phyloP scores from a whole-genome alignment of 2,888 invertebrate genomes.

The Entomobrya proxima region DNA sequence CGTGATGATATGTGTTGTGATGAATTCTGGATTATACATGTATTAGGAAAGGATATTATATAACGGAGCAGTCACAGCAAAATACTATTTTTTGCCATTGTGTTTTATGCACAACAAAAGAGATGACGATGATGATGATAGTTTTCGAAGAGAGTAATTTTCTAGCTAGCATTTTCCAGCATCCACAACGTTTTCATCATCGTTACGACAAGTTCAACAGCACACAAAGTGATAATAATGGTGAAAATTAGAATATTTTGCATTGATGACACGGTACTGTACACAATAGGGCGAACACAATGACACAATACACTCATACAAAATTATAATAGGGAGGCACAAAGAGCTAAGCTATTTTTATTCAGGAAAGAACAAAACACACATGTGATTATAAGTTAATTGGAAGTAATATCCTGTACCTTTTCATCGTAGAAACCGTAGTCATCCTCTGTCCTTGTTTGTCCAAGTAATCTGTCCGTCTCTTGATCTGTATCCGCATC shows the following conservation, averaged over 20 bases:
- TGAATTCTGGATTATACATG: background rate
- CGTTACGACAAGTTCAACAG: conserved; percentile 14
- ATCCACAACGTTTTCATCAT: conserved; percentile 1
- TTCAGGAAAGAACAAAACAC: background rate
- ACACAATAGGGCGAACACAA: conserved; percentile 23
- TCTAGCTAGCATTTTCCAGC: background rate
- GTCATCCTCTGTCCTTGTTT: conserved; percentile 91
- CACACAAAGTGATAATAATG: conserved; percentile 25
- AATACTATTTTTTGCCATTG: background rate
- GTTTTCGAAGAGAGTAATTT: no score
- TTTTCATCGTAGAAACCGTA: conserved; percentile 95
- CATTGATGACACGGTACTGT: conserved; percentile 29
- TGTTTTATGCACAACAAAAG: background rate
- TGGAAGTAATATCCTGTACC: conserved; percentile 76
- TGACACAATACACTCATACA: background rate
- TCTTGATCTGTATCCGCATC: conserved; percentile 98
- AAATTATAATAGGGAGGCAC: background rate
- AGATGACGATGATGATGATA: conserved; percentile 6
- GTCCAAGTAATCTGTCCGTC: conserved; percentile 96
- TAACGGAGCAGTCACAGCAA: background rate
- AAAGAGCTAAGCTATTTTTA: conserved; percentile 14
- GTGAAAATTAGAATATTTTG: conserved; percentile 53
- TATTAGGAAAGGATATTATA: background rate
- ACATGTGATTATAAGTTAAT: conserved; percentile 19
- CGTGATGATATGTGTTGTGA: background rate